Conservation (phyloP, 2,797 vertebrate genomes). For the Apogon talboti region DNA sequence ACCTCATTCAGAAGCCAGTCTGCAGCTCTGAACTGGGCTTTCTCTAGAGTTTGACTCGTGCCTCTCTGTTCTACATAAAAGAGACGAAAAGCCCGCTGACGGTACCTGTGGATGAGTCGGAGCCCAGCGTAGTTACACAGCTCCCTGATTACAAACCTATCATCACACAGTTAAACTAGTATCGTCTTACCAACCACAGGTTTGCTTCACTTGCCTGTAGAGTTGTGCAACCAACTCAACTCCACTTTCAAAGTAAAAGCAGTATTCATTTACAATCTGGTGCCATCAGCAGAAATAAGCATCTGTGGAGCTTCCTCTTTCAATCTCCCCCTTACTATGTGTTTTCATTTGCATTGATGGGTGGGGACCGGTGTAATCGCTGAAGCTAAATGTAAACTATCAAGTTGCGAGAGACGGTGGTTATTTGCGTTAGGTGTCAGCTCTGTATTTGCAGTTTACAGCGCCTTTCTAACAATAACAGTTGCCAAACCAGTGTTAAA, state of each 20-base stretch:
- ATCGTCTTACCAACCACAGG: not conserved
- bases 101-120: not conserved
- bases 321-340: not conserved
- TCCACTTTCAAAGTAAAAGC: not conserved
- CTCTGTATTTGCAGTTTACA: slow-evolving; percentile 3
- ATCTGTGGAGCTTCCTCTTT: too few relatives aligned
- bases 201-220: not conserved
- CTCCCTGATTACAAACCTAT: not conserved
- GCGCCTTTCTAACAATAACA: not conserved
- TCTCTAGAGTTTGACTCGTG: slow-evolving; percentile 3
- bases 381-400: slow-evolving; percentile 4
- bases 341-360: slow-evolving; percentile 14
- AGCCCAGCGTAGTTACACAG: not conserved
- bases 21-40: slow-evolving; percentile 17
- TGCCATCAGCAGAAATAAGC: not conserved
- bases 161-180: too few relatives aligned
- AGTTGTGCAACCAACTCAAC: not conserved
- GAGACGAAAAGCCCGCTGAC: not conserved
- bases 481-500: not conserved
- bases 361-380: slow-evolving; percentile 11
- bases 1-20: slow-evolving; percentile 47
- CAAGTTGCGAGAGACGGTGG: not conserved
- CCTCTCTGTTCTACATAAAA: slow-evolving; percentile 4
- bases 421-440: not conserved
- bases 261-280: not conserved